phyloP scores from a whole-genome alignment of 1,140 invertebrate genomes.

The Meloidogyne chitwoodi region DNA sequence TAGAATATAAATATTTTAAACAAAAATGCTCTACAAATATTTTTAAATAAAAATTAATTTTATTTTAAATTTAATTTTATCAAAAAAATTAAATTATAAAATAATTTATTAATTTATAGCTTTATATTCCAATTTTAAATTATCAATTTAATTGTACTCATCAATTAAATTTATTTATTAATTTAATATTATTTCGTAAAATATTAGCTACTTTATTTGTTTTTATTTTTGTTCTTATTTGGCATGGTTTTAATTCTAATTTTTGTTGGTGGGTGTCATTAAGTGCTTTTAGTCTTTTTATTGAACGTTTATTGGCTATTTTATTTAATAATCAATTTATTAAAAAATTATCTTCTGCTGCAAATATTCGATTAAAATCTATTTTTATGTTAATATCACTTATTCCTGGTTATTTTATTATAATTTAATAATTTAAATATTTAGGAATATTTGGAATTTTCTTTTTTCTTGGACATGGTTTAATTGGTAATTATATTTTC shows the following conservation, averaged over 20 bases:
- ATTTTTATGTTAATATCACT: conserved; percentile 48
- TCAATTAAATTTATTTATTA: conserved; percentile 33
- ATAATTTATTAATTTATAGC: conserved; percentile 62
- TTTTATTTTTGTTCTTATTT: conserved; percentile 80
- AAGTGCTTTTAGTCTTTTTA: conserved; percentile 47
- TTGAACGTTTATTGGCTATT: conserved; percentile 39
- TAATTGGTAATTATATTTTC: conserved; percentile 50
- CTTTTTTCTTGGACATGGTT: conserved; percentile 52
- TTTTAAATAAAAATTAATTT: no score
- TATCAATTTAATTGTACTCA: conserved; percentile 60
- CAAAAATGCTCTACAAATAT: no score
- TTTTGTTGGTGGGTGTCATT: conserved; percentile 73
- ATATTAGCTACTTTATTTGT: conserved; percentile 73
- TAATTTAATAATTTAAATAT: neutral
- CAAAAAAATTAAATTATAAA: no score
- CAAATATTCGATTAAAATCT: conserved; percentile 37
- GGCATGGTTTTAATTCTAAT: conserved; percentile 77
- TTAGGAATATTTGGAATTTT: conserved; percentile 56
- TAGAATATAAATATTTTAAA: no score
- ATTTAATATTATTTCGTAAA: conserved; percentile 62
- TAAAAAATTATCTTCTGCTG: neutral
- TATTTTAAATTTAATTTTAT: no score
- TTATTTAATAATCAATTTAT: neutral
- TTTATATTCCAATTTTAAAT: conserved; percentile 72
- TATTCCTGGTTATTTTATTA: conserved; percentile 40